Base-by-base conservation (phyloP, 53 echinoderm and acorn worm genomes). In the Mesocentrotus franciscanus region DNA sequence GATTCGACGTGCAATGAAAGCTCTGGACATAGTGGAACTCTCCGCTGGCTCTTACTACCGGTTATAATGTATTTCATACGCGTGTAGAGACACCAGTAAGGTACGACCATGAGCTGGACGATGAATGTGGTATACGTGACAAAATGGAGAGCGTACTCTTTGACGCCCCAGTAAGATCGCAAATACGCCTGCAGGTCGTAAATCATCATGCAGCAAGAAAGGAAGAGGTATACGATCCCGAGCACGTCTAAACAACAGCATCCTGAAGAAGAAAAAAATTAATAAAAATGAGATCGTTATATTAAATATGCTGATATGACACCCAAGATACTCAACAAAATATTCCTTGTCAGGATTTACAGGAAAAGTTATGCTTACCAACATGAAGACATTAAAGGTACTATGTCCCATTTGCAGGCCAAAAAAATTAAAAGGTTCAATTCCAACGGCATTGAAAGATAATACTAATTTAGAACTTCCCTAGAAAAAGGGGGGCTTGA, bases 101-200 rank as follows among this genome's bases (percentile, higher is more conserved):
- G 95, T 11, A 97, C 78, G 13, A 90, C 94, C 61, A 96, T 60
- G 20, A 97, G 93, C 71, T 96, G 96, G 62, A 93, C 93, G 71
- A 97, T 93, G 56, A 93, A 97, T 42, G 97, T 96, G 71, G 90
- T 64, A 96, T 97, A 97, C 12, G 96, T 92, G 61, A 97, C 96
- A 6, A 97, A 90, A 60, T 96, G 93, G 2, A 97, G 94, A 34
- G 92, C 30, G 29, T 95, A 78, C 9, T 90, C 57, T 60, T 72
- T 71, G 39, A 90, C 59, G 34, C 97, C 97, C 97, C 97, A 97
- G 95, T 90, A 93, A 9, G 27, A 29, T 2, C 15, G 78, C 0
- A 96, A 10, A 78, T 97, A 97, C 33, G 64, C 59, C 39, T 20
- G 0, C 30, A 97, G 68, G 94, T 97, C 97, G 60, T 92, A 97